Conservation (phyloP, 1,140 invertebrate genomes). For the Aporrectodea caliginosa region DNA sequence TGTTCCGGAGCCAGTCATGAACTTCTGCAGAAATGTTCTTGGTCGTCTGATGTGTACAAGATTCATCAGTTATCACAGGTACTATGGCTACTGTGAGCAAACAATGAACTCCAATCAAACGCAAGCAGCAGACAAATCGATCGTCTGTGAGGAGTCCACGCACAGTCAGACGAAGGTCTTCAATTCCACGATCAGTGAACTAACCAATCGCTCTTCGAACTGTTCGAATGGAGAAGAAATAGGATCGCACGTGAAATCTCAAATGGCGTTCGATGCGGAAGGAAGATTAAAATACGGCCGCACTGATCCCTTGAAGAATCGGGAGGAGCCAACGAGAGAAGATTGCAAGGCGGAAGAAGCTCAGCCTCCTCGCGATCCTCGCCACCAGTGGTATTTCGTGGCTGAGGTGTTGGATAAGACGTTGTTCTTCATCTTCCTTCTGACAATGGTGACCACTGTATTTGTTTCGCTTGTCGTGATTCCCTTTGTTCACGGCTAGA, state of each 20-base stretch:
- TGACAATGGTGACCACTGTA: constrained; percentile 36
- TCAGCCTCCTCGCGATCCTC: neutral
- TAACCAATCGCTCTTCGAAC: too few relatives aligned
- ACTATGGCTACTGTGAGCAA: constrained; percentile 18
- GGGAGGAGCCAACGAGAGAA: neutral
- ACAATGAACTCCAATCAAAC: too few relatives aligned
- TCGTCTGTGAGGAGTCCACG: neutral
- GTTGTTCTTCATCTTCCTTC: constrained; percentile 19
- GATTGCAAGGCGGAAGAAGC: neutral
- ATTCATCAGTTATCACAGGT: constrained; percentile 20
- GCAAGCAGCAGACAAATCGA: neutral
- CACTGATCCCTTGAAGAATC: neutral
- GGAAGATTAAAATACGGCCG: neutral
- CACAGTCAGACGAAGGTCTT: neutral
- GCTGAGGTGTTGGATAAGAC: constrained; percentile 36
- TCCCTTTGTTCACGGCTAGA: constrained; percentile 30
- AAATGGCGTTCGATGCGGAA: neutral
- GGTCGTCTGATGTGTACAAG: constrained; percentile 30
- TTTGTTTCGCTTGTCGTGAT: constrained; percentile 42
- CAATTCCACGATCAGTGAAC: neutral
- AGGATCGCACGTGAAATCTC: neutral
- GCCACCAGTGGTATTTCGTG: constrained; percentile 35
- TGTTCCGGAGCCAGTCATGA: constrained; percentile 41
- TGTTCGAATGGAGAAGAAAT: neutral
- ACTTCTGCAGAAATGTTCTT: constrained; percentile 40